Conservation (phyloP, 1,140 invertebrate genomes). For the Zaprionus vittiger region DNA sequence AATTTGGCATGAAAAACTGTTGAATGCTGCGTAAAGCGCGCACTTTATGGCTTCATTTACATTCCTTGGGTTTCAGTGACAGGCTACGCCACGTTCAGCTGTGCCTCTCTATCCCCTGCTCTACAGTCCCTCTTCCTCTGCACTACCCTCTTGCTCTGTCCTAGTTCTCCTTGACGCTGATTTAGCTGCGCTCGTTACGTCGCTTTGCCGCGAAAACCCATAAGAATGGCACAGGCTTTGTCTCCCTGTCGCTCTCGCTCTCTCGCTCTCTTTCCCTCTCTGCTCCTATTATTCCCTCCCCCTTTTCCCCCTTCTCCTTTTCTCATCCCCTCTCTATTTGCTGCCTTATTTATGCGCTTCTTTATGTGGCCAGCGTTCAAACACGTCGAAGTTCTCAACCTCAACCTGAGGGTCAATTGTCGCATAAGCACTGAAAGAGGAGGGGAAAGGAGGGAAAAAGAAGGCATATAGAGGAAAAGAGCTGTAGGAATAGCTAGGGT, state of each 20-base stretch:
- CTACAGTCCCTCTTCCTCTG: neutral
- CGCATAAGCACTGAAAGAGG: slow-evolving; percentile 31
- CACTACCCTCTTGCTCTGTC: neutral
- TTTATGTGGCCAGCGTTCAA: slow-evolving; percentile 33
- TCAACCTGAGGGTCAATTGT: slow-evolving; percentile 56
- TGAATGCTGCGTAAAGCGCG: slow-evolving; percentile 61
- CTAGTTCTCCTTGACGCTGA: slow-evolving; percentile 17
- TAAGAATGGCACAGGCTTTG: slow-evolving; percentile 1
- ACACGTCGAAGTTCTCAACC: slow-evolving; percentile 5
- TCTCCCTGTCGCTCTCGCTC: neutral
- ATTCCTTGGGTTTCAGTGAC: slow-evolving; percentile 62
- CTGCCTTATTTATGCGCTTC: slow-evolving; percentile 43
- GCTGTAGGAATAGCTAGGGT: neutral
- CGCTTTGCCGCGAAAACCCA: slow-evolving; percentile 2
- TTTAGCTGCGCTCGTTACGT: slow-evolving; percentile 21
- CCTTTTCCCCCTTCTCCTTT: too few relatives aligned
- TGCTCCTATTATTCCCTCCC: neutral
- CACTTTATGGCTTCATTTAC: slow-evolving; percentile 80
- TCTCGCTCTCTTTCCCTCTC: neutral
- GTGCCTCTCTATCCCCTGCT: neutral
- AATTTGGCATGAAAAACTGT: slow-evolving; percentile 49
- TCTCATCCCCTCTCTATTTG: neutral
- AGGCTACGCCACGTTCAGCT: neutral
- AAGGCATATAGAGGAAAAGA: neutral
- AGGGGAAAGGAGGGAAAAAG: neutral